These are phyloP conservation scores for Lamellibrachia satsuma DNA, from an alignment of 2,888 invertebrate species.

Conservation along the genomic window DNA sequence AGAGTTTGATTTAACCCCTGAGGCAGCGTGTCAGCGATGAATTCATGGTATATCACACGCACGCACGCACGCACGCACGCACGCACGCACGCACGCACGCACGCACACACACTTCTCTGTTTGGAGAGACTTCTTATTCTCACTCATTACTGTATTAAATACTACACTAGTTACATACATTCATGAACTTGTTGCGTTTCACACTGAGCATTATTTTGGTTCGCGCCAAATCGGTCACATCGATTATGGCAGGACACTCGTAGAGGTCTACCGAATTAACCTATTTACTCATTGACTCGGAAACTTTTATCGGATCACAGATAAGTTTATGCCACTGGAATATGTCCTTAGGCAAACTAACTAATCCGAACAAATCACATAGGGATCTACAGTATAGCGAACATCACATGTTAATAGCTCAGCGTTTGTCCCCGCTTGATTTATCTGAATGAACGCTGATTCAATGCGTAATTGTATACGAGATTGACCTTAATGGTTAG, in stretches of 20 bases:
- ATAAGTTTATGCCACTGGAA: not conserved
- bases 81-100: not conserved
- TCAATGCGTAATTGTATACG: not conserved
- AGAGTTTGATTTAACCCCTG: not conserved
- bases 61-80: not conserved
- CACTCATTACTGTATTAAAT: not conserved
- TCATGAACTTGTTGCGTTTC: not conserved
- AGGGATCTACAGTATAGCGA: not conserved
- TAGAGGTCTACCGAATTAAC: not conserved
- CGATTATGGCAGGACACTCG: not conserved
- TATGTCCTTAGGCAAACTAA: not conserved
- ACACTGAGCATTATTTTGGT: not conserved
- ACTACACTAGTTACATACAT: not conserved
- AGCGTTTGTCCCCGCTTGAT: not conserved
- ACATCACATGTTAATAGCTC: not conserved
- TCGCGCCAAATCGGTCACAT: not conserved
- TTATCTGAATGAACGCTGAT: not conserved
- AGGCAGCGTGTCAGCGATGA: not conserved
- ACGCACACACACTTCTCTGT: not conserved
- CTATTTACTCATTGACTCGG: not conserved
- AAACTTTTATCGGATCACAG: not conserved
- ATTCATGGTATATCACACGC: too few species aligned
- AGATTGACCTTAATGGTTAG: not conserved
- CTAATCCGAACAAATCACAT: not conserved
- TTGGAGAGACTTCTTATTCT: not conserved